phyloP scores from a whole-genome alignment of 2,113 vertebrate species.

The Trochalopteron elliotii region DNA sequence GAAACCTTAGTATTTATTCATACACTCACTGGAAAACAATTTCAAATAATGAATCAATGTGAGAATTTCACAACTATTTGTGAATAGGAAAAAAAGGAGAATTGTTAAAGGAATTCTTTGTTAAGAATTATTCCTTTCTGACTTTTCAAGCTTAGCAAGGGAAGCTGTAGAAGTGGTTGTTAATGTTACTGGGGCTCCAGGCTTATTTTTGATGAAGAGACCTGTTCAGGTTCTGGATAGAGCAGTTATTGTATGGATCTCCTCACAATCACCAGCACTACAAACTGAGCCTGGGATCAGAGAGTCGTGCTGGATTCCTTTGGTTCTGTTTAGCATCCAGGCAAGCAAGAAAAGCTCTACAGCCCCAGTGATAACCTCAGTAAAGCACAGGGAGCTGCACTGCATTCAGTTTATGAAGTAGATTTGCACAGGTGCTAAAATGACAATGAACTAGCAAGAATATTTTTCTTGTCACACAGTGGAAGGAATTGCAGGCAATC shows the following conservation, averaged over 20 bases:
- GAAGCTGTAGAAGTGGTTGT: background rate
- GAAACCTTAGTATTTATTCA: slow-evolving; percentile 15
- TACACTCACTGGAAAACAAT: slow-evolving; percentile 19
- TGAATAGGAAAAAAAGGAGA: background rate
- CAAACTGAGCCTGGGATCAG: background rate
- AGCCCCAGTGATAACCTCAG: background rate
- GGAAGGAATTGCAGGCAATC: background rate
- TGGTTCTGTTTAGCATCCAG: background rate
- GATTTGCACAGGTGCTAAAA: background rate
- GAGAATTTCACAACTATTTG: background rate
- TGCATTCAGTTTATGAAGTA: background rate
- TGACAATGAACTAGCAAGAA: background rate
- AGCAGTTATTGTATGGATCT: background rate
- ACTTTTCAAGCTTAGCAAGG: background rate
- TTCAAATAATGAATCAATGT: background rate
- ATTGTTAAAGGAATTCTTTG: background rate
- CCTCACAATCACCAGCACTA: background rate
- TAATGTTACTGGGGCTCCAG: background rate
- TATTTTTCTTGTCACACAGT: background rate
- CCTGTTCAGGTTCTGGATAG: background rate
- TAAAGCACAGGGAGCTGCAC: background rate
- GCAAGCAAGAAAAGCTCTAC: background rate
- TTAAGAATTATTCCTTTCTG: background rate
- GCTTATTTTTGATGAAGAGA: background rate
- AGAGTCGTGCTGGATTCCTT: background rate